Conservation (phyloP, 2,888 invertebrate genomes). For the Parnassius apollo region DNA sequence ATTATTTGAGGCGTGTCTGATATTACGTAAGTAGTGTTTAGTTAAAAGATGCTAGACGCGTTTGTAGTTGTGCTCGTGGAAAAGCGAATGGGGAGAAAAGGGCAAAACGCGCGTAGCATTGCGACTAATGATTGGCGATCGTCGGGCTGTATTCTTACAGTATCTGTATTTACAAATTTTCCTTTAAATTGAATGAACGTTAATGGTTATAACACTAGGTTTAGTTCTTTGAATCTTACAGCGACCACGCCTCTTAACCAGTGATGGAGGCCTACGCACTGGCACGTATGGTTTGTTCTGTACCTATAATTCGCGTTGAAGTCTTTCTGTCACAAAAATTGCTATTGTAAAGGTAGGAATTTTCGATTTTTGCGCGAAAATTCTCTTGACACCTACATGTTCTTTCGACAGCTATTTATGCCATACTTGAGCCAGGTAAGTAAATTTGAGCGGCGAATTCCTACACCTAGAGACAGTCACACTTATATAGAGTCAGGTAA, state of each 20-base stretch:
- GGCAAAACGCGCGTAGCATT: conserved; percentile 9
- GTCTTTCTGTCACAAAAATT: conserved; percentile 21
- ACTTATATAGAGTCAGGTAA: not conserved
- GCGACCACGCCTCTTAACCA: conserved; percentile 22
- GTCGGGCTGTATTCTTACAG: conserved; percentile 14
- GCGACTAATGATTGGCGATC: conserved; percentile 23
- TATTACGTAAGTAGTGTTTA: conserved; percentile 28
- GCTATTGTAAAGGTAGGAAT: conserved; percentile 17
- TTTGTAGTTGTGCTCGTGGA: conserved; percentile 5
- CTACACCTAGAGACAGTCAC: not conserved
- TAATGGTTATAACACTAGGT: conserved; percentile 8
- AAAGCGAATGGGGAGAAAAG: conserved; percentile 13
- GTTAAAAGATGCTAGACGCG: conserved; percentile 19
- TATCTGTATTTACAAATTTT: conserved; percentile 15
- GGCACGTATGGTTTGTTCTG: not conserved
- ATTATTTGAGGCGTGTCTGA: conserved; percentile 58
- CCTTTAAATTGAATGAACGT: conserved; percentile 9
- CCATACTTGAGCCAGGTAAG: not conserved
- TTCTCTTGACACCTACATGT: not conserved
- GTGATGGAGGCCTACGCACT: conserved; percentile 4
- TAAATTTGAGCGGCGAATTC: not conserved
- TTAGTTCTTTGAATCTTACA: not conserved
- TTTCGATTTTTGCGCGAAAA: conserved; percentile 1
- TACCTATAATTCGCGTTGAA: conserved; percentile 24
- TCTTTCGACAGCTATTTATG: not conserved